A percentile compares a stretch with the other conserved stretches of the same genome.
Conservation (phyloP, 2,888 invertebrate genomes). For the Phragmatobia fuliginosa region DNA sequence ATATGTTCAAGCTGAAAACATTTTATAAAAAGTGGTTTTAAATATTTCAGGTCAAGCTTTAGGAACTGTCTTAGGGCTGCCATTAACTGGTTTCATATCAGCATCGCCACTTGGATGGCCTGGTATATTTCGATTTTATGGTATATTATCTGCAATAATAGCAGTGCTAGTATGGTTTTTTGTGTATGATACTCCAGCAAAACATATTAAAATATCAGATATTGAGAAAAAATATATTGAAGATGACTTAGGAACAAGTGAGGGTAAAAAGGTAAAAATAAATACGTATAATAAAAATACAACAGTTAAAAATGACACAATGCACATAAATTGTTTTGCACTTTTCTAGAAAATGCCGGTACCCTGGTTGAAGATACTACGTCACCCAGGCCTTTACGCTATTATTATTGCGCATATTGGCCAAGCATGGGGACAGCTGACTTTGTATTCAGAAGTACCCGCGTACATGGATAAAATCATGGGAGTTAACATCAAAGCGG, state of each 20-base stretch:
- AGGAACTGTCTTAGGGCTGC: slow-evolving; percentile 92
- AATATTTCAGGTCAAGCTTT: slow-evolving; percentile 89
- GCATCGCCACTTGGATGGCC: slow-evolving; percentile 91
- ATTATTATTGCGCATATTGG: slow-evolving; percentile 88
- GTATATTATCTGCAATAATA: slow-evolving; percentile 87
- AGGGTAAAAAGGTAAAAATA: slow-evolving; percentile 60
- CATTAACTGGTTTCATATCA: slow-evolving; percentile 90
- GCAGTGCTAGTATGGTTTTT: slow-evolving; percentile 84
- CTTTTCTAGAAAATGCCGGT: slow-evolving; percentile 75
- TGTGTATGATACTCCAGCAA: slow-evolving; percentile 89
- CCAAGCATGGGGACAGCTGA: slow-evolving; percentile 91
- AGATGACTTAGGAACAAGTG: slow-evolving; percentile 84
- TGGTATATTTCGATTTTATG: slow-evolving; percentile 91
- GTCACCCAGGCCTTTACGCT: slow-evolving; percentile 84
- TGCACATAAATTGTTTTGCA: neutral
- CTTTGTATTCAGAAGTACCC: slow-evolving; percentile 92
- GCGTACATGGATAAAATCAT: slow-evolving; percentile 91
- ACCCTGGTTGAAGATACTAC: slow-evolving; percentile 91
- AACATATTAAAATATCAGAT: slow-evolving; percentile 87
- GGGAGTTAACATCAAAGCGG: slow-evolving; percentile 86
- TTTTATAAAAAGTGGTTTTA: neutral
- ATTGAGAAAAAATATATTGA: slow-evolving; percentile 91
- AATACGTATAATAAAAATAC: neutral
- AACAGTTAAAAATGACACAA: neutral
- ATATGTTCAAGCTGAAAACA: neutral